These are phyloP conservation scores for Tiliqua scincoides DNA, from an alignment of 2,113 vertebrate species.

Conservation along the genomic window DNA sequence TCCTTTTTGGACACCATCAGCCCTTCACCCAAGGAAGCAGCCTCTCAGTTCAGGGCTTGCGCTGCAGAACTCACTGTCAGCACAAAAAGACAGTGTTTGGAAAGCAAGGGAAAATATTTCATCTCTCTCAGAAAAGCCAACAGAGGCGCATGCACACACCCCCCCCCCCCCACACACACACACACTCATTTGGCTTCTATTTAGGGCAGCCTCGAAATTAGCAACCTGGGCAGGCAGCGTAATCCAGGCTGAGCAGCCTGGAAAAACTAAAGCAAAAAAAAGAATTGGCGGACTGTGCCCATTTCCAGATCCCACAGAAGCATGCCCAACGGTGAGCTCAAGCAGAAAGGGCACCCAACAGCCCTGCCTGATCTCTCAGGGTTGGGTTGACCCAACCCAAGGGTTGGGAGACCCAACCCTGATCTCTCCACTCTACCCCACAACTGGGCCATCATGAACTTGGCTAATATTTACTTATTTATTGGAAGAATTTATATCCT, in stretches of 20 bases:
- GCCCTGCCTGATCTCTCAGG: no score
- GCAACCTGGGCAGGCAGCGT: slow-evolving; percentile 56
- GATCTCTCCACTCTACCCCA: background rate
- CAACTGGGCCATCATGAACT: background rate
- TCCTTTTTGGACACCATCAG: background rate
- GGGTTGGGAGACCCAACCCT: no score
- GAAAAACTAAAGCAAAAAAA: slow-evolving; percentile 1
- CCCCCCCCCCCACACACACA: slow-evolving; percentile 15
- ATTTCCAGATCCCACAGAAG: background rate
- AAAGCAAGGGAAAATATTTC: slow-evolving; percentile 59
- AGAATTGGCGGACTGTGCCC: slow-evolving; percentile 38
- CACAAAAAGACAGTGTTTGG: slow-evolving; percentile 50
- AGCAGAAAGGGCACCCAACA: no score
- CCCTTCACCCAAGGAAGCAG: background rate
- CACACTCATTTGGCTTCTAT: slow-evolving; percentile 62
- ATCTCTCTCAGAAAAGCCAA: slow-evolving; percentile 57
- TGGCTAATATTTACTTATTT: no score
- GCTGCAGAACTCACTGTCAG: background rate
- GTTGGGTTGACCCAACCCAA: no score
- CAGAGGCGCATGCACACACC: slow-evolving; percentile 23
- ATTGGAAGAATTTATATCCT: no score
- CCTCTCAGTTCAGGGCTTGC: no score
- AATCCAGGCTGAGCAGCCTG: slow-evolving; percentile 52
- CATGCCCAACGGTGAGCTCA: accelerated
- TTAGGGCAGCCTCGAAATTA: slow-evolving; percentile 74